A percentile compares a stretch with the other conserved stretches of the same genome.
phyloP scores from a whole-genome alignment of 2,113 vertebrate genomes.

The Tretioscincus oriximinensis region DNA sequence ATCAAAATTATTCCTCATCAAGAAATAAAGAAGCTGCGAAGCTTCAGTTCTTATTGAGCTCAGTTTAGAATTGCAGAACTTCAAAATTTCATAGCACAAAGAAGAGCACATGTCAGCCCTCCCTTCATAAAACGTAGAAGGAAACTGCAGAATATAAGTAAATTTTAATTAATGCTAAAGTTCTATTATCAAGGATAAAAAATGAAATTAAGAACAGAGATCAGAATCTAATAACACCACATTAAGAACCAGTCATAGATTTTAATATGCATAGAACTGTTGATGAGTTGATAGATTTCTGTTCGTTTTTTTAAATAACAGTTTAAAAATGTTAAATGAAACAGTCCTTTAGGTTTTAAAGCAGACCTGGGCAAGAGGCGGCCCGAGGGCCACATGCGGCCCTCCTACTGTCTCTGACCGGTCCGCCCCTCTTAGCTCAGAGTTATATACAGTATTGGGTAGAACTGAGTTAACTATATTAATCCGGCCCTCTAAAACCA shows the following conservation, averaged over 20 bases:
- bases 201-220: not conserved
- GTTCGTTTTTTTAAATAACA: not conserved
- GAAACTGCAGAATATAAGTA: slow-evolving; percentile 77
- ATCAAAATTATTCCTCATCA: slow-evolving; percentile 99
- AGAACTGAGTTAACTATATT: too few relatives aligned
- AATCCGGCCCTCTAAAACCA: too few relatives aligned
- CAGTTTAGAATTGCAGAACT: slow-evolving; percentile 96
- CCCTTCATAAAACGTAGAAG: slow-evolving; percentile 94
- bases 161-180: not conserved
- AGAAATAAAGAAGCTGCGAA: slow-evolving; percentile 94
- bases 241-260: too few relatives aligned
- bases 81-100: slow-evolving; percentile 96
- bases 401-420: too few relatives aligned
- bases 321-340: not conserved
- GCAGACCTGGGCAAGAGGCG: too few relatives aligned
- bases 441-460: too few relatives aligned
- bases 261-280: too few relatives aligned
- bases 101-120: slow-evolving; percentile 96
- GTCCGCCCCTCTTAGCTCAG: too few relatives aligned
- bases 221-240: not conserved
- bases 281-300: not conserved
- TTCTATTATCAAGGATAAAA: slow-evolving; percentile 29
- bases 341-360: not conserved
- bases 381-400: too few relatives aligned
- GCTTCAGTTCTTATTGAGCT: slow-evolving; percentile 93